These are phyloP conservation scores for Zoanthus gigantus DNA, from an alignment of 92 coral and sea anemone species.

Conservation along the genomic window DNA sequence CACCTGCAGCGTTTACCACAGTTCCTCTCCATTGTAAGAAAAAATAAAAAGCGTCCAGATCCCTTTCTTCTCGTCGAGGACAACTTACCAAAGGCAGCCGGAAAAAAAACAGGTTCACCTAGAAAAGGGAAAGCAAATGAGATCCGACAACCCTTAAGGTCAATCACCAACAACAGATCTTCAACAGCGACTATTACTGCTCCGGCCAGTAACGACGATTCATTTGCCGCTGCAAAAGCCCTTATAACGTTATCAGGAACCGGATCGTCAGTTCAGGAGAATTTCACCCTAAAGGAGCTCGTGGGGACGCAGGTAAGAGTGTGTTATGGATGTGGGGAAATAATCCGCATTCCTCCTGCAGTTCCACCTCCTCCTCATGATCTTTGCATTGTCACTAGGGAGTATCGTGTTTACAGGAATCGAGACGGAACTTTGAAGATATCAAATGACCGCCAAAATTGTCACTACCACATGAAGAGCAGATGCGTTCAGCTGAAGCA, in stretches of 20 bases:
- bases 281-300: conserved; percentile 50
- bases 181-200: conserved; percentile 21
- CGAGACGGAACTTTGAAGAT: conserved; percentile 54
- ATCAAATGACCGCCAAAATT: conserved; percentile 59
- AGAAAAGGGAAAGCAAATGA: conserved; percentile 47
- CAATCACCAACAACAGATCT: conserved; percentile 1
- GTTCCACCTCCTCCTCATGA: conserved; percentile 67
- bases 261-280: background rate
- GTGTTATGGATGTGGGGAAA: conserved; percentile 54
- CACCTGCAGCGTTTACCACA: conserved; percentile 10
- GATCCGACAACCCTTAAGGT: conserved; percentile 8
- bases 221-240: conserved; percentile 41
- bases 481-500: conserved; percentile 53
- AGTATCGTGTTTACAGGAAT: conserved; percentile 55
- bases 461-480: conserved; percentile 54
- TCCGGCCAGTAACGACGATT: conserved; percentile 21
- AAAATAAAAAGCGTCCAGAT: conserved; percentile 31
- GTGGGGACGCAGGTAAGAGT: conserved; percentile 58
- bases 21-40: conserved; percentile 29
- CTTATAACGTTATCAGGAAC: conserved; percentile 48
- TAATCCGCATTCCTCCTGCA: conserved; percentile 50
- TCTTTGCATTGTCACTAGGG: conserved; percentile 52
- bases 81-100: conserved; percentile 37
- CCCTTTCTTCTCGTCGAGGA: conserved; percentile 24
- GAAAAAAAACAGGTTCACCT: background rate